Conservation (phyloP, 2,888 invertebrate genomes). For the Apeira syringaria region DNA sequence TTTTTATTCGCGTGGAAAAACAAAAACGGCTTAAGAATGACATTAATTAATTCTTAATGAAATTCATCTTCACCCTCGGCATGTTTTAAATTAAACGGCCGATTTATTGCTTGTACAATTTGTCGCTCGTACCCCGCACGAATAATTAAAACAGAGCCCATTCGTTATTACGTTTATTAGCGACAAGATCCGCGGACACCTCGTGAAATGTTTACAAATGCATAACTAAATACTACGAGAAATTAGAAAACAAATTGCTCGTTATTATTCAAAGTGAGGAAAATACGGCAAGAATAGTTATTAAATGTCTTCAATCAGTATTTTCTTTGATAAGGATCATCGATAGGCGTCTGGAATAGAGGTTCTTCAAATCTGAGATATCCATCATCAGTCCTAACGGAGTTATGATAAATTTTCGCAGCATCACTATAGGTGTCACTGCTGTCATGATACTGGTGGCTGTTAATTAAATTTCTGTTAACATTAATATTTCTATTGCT, state of each 20-base stretch:
- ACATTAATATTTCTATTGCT: slow-evolving; percentile 47
- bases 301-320: slow-evolving; percentile 45
- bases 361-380: slow-evolving; percentile 73
- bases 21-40: slow-evolving; percentile 82
- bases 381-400: slow-evolving; percentile 61
- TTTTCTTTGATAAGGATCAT: slow-evolving; percentile 74
- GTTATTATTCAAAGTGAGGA: slow-evolving; percentile 44
- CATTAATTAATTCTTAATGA: slow-evolving; percentile 84
- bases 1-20: slow-evolving; percentile 81
- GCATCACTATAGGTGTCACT: slow-evolving; percentile 59
- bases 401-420: slow-evolving; percentile 62
- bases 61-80: slow-evolving; percentile 82
- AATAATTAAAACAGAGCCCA: slow-evolving; percentile 65
- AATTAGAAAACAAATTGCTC: slow-evolving; percentile 18
- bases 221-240: slow-evolving; percentile 37
- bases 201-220: slow-evolving; percentile 43
- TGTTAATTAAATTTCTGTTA: slow-evolving; percentile 67
- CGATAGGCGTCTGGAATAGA: slow-evolving; percentile 66
- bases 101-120: slow-evolving; percentile 82
- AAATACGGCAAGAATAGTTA: slow-evolving; percentile 42
- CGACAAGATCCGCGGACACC: slow-evolving; percentile 58
- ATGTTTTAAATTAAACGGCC: slow-evolving; percentile 78
- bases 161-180: slow-evolving; percentile 76
- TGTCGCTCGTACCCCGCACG: slow-evolving; percentile 64
- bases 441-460: slow-evolving; percentile 73